Base-by-base conservation (phyloP, 2,888 invertebrate genomes). In the Amphiduros pacificus region DNA sequence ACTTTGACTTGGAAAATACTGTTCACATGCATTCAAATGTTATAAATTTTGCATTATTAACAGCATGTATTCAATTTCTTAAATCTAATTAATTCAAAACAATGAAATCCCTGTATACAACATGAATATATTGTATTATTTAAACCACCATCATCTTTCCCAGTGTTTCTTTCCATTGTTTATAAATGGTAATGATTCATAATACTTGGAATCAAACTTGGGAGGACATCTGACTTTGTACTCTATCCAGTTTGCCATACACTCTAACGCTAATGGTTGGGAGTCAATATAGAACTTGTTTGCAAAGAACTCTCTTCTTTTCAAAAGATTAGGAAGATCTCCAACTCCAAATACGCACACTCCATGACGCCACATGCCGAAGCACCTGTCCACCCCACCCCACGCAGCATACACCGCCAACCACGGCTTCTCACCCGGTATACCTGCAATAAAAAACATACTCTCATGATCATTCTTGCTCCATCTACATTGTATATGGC, bases 321-420 rank as follows among this genome's bases (percentile, higher is more conserved):
- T 55, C 22, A 66, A 48, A 1, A 77, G 67, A 1, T 9, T 17
- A 5, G 65, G 61, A 22, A 77, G 53, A 54, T 79, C 77, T 6
- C 59, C 64, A 14, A 74, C 67, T 4, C 77, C 75, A 55, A 71
- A 74, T 2, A 77, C 70, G 58, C 77, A 77, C 14, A 77, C 72
- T 17, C 70, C 71, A 1, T 69, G 63, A 40, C 62, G 62, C 65
- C 63, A 69, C 53, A 51, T 59, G 4, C 73, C 73, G 31, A 62
- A 40, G 54, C 73, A 73, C 9, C 50, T 50, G 57, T 65, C 64
- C 2, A 20, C 54, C 1, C 67, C 66, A 36, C 70, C 70, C 73
- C 73, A 73, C 2, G 65, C 68, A 17, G 68, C 72, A 40, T 66
- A 71, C 5, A 68, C 67, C 4, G 73, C 71, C 48, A 73, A 57